phyloP scores from a whole-genome alignment of 2,888 invertebrate species.

The Drosophila phalerata region DNA sequence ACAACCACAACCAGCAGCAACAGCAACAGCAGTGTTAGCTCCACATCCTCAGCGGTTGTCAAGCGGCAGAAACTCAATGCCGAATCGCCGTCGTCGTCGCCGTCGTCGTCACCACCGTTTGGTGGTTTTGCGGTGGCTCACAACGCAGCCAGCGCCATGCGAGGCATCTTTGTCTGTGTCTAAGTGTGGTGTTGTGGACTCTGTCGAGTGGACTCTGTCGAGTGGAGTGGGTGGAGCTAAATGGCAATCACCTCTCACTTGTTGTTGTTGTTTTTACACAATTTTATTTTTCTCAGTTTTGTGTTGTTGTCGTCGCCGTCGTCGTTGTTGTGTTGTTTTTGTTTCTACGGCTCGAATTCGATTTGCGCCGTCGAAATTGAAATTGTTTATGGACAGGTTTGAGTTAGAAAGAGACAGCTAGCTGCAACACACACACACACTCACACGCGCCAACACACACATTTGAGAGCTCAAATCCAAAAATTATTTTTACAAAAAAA shows the following conservation, averaged over 20 bases:
- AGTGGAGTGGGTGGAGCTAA: slow-evolving; percentile 67
- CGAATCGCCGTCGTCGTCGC: slow-evolving; percentile 41
- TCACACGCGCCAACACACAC: slow-evolving; percentile 32
- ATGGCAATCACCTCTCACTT: slow-evolving; percentile 47
- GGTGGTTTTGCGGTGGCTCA: slow-evolving; percentile 71
- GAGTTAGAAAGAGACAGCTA: slow-evolving; percentile 56
- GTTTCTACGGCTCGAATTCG: slow-evolving; percentile 63
- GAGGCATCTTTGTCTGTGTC: slow-evolving; percentile 82
- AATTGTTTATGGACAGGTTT: slow-evolving; percentile 64
- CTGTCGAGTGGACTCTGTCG: background rate
- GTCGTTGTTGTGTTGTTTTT: slow-evolving; percentile 25
- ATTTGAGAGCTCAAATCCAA: slow-evolving; percentile 73
- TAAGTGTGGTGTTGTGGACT: slow-evolving; percentile 36
- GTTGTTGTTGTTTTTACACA: slow-evolving; percentile 42
- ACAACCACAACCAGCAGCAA: slow-evolving; percentile 30
- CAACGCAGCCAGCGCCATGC: slow-evolving; percentile 79
- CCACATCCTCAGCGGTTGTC: slow-evolving; percentile 56
- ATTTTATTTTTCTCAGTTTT: slow-evolving; percentile 24
- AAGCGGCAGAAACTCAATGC: slow-evolving; percentile 79
- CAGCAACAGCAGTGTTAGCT: slow-evolving; percentile 31
- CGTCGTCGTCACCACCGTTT: slow-evolving; percentile 50
- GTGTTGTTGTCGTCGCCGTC: slow-evolving; percentile 37
- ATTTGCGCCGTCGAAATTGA: slow-evolving; percentile 68
- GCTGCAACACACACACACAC: slow-evolving; percentile 39
- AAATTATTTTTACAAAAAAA: slow-evolving; percentile 66